Evolutionary conservation across 2,113 vertebrate genomes (phyloP).

Genomic region (Martes martes): DNA sequence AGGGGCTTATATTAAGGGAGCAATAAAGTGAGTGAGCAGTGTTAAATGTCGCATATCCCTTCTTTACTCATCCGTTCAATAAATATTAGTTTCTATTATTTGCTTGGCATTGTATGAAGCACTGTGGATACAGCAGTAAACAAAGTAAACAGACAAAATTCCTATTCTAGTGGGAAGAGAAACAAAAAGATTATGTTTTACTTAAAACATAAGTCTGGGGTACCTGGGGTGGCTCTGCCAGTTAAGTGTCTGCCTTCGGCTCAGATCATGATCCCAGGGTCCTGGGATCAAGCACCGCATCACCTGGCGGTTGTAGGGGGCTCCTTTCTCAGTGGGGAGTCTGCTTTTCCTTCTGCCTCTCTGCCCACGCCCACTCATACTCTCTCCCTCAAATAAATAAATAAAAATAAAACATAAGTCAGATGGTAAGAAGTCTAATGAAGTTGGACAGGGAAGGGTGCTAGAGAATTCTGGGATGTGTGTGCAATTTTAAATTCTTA

Average conservation of each 20-base stretch:
- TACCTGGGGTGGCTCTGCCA: background rate
- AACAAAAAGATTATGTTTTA: background rate
- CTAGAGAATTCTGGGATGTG: background rate
- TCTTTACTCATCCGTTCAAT: background rate
- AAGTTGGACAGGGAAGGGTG: background rate
- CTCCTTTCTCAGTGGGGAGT: background rate
- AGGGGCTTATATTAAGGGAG: background rate
- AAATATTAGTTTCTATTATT: background rate
- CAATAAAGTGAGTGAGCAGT: background rate
- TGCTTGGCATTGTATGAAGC: background rate
- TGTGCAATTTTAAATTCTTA: conserved; percentile 20
- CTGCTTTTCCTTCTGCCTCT: background rate
- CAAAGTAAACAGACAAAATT: background rate
- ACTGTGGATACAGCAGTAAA: background rate
- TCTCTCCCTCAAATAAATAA: background rate
- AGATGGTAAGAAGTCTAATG: background rate
- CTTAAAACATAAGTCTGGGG: background rate
- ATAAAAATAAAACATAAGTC: background rate
- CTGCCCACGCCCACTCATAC: too few relatives aligned
- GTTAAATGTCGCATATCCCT: background rate
- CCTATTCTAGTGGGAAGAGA: background rate
- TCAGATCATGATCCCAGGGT: background rate
- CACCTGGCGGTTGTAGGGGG: too few relatives aligned
- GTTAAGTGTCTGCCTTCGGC: background rate
- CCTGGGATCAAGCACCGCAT: background rate